Base-by-base conservation (phyloP, 2,888 invertebrate species). In the Sialis fuliginosa region DNA sequence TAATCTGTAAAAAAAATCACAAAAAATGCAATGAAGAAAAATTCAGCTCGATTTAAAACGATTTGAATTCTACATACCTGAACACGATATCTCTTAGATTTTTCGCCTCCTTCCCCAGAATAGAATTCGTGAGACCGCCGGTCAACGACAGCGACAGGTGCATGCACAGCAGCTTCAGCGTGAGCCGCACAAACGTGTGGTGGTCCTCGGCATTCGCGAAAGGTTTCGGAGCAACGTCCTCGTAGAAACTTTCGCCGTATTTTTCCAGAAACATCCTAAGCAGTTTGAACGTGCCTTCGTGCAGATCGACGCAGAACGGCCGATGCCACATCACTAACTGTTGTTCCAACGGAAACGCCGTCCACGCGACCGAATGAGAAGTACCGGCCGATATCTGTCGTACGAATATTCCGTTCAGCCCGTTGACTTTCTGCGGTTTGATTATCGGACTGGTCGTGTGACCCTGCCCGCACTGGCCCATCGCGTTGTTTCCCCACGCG, bases 391-490 rank as follows among this genome's bases (percentile, higher is more conserved):
- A 76, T 45, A 78, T 74, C 58, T 77, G 76, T 52, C 72, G 64
- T 39, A 77, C 65, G 40, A 63, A 61, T 2, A 70, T 63, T 1
- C 70, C 70, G 30, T 70, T 71, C 13, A 77, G 55, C 1, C 73
- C 73, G 31, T 70, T 57, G 1, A 77, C 74, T 56, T 70, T 71
- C 40, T 67, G 61, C 1, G 77, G 77, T 44, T 70, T 60, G 1
- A 70, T 66, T 5, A 77, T 64, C 4, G 75, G 75, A 49, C 72
- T 72, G 35, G 71, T 71, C 1, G 69, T 67, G 58, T 75, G 74
- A 4, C 77, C 75, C 53, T 72, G 72, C 0, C 78, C 78, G 60
- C 77, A 77, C 58, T 77, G 75, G 1, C 77, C 77, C 72, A 75
- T 74, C 1, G 72, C 69, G 58, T 77, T 78, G 52, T 70, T 71